Conservation (phyloP, 2,113 vertebrate species). For the Vulpes lagopus region DNA sequence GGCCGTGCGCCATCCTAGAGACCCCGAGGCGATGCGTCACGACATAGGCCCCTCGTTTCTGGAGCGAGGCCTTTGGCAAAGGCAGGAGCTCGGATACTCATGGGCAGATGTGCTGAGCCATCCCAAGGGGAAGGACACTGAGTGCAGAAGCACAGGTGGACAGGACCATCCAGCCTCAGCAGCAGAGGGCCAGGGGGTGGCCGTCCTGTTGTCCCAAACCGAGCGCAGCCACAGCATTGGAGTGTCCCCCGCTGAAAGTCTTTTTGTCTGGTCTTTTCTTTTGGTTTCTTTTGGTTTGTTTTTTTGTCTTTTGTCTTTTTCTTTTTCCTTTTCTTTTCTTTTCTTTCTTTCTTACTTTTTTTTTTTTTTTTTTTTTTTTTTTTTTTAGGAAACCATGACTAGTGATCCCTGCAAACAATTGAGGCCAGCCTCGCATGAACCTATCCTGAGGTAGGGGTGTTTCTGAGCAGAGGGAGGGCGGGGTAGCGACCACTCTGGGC, state of each 20-base stretch:
- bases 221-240: fast-evolving
- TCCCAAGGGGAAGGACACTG: neutral
- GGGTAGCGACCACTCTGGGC: fast-evolving
- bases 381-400: neutral
- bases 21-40: neutral
- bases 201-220: neutral
- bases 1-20: neutral
- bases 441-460: fast-evolving
- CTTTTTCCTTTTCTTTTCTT: neutral
- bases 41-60: no score
- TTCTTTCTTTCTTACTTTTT: neutral
- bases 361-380: neutral
- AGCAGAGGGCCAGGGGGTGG: neutral
- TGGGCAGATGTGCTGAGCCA: fast-evolving
- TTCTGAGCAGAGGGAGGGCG: neutral
- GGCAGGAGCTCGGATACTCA: neutral
- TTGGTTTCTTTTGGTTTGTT: no score
- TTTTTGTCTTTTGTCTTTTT: neutral
- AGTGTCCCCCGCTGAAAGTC: neutral
- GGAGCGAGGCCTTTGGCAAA: neutral
- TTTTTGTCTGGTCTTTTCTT: no score
- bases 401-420: neutral
- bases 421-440: no score
- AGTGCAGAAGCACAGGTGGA: neutral
- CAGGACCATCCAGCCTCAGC: no score